Conservation (phyloP, 2,797 vertebrate genomes). For the Rhynchotus rufescens region DNA sequence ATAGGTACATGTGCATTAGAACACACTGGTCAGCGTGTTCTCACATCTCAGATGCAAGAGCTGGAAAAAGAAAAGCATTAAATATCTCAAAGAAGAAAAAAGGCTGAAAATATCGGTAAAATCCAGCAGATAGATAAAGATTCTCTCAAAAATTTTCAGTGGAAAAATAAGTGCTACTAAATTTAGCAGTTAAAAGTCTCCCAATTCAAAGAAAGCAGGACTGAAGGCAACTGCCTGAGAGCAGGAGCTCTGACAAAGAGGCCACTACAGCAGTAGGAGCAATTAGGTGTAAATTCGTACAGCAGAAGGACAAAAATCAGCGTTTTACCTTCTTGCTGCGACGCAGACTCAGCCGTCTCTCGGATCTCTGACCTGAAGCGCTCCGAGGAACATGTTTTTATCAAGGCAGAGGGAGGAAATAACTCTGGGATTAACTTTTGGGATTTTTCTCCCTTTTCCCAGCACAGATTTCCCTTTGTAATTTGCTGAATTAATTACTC, state of each 20-base stretch:
- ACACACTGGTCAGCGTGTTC: neutral
- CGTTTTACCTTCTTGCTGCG: neutral
- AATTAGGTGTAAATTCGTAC: rapidly evolving
- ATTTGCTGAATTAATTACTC: constrained; percentile 42
- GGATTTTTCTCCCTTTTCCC: constrained; percentile 69
- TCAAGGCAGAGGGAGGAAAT: constrained; percentile 71
- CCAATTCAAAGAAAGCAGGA: neutral
- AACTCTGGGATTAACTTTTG: constrained; percentile 46
- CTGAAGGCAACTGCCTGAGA: neutral
- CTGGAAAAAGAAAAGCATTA: too few species aligned
- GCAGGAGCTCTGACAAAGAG: neutral
- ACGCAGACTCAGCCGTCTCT: neutral
- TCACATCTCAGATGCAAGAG: rapidly evolving
- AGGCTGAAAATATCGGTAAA: neutral
- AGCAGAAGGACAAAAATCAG: neutral
- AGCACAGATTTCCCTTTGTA: constrained; percentile 58
- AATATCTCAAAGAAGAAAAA: neutral
- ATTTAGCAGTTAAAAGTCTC: neutral
- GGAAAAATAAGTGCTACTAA: neutral
- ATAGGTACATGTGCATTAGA: rapidly evolving
- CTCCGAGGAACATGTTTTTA: constrained; percentile 55
- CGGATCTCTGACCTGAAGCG: neutral
- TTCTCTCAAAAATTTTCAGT: neutral
- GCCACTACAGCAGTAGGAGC: neutral
- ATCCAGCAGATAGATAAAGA: neutral